phyloP scores from a whole-genome alignment of 1,140 invertebrate species.

The Delia radicum region DNA sequence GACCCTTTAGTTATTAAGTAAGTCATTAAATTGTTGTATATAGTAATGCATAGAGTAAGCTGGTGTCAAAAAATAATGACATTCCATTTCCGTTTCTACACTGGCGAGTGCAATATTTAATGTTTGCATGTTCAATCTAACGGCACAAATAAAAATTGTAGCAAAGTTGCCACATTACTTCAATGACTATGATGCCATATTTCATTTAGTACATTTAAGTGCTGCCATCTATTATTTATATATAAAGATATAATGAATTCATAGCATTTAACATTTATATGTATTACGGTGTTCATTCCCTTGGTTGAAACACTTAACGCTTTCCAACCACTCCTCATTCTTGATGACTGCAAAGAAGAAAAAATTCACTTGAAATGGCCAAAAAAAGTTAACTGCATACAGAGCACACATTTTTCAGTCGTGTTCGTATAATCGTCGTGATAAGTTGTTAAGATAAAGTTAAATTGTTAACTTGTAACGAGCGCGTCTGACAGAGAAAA shows the following conservation, averaged over 20 bases:
- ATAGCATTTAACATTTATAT: neutral
- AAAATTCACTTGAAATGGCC: neutral
- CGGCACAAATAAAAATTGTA: too few relatives aligned
- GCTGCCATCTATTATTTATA: neutral
- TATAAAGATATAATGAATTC: neutral
- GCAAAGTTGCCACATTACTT: too few relatives aligned
- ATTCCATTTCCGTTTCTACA: too few relatives aligned
- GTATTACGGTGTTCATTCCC: neutral
- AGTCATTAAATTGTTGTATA: too few relatives aligned
- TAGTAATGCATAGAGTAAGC: too few relatives aligned
- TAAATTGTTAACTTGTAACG: conserved; percentile 7
- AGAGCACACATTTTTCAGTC: conserved; percentile 25
- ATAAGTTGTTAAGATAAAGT: conserved; percentile 26
- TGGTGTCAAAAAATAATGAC: too few relatives aligned
- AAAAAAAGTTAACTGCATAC: neutral
- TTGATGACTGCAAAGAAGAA: neutral
- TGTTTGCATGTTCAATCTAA: too few relatives aligned
- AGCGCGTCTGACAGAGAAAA: conserved; percentile 13
- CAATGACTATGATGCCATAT: too few relatives aligned
- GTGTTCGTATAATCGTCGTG: conserved; percentile 31
- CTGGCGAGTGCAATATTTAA: too few relatives aligned
- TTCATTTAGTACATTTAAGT: neutral
- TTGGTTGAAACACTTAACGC: too few relatives aligned
- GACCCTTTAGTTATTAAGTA: too few relatives aligned
- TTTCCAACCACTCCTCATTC: neutral